phyloP scores from a whole-genome alignment of 2,888 invertebrate genomes.

The Drosophila mulleri region DNA sequence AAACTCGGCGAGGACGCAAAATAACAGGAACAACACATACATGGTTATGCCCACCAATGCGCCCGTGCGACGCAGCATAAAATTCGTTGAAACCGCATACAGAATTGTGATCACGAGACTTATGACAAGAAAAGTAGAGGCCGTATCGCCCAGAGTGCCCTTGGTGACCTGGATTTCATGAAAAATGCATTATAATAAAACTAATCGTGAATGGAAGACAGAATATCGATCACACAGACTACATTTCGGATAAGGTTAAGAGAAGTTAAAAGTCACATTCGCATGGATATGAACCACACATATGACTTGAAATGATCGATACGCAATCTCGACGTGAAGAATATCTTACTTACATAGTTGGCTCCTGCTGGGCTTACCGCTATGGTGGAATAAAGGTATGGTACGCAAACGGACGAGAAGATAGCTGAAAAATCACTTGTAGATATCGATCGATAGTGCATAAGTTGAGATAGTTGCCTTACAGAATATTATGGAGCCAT shows the following conservation, averaged over 20 bases:
- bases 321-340: no score
- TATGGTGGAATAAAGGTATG: conserved; percentile 14
- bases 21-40: conserved; percentile 27
- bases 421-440: conserved; percentile 8
- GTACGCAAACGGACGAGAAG: conserved; percentile 27
- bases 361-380: not conserved
- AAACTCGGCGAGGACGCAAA: conserved; percentile 31
- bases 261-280: no score
- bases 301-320: no score
- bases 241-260: no score
- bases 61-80: conserved; percentile 43
- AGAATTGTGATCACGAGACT: conserved; percentile 1
- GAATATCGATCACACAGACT: not conserved
- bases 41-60: conserved; percentile 32
- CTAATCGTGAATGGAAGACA: not conserved
- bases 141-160: conserved; percentile 35
- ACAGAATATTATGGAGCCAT: conserved; percentile 35
- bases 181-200: not conserved
- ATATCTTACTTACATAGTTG: conserved; percentile 7
- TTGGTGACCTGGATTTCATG: conserved; percentile 16
- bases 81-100: conserved; percentile 42
- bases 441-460: not conserved
- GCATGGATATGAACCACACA: no score
- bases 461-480: conserved; percentile 5
- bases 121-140: conserved; percentile 25